These are phyloP conservation scores for Euwallacea similis DNA, from an alignment of 1,140 invertebrate genomes.

Conservation along the genomic window DNA sequence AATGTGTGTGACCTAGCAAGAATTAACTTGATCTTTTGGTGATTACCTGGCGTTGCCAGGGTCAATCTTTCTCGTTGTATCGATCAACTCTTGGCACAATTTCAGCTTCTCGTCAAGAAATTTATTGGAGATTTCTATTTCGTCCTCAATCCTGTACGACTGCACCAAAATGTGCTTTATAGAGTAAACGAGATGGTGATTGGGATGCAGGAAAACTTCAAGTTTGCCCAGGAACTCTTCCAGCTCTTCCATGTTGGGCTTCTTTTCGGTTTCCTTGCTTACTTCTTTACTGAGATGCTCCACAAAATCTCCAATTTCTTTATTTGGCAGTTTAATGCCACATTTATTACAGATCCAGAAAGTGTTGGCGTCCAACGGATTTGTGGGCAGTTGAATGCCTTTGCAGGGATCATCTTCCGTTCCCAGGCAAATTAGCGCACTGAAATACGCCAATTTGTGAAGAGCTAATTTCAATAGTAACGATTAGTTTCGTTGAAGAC, in stretches of 20 bases:
- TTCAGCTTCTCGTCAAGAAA: slow-evolving; percentile 64
- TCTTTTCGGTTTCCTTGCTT: slow-evolving; percentile 58
- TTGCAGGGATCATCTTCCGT: slow-evolving; percentile 49
- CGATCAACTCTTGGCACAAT: slow-evolving; percentile 68
- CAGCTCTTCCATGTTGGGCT: slow-evolving; percentile 55
- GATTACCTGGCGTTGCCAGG: slow-evolving; percentile 61
- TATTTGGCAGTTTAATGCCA: slow-evolving; percentile 57
- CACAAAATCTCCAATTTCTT: slow-evolving; percentile 63
- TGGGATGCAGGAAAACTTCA: slow-evolving; percentile 66
- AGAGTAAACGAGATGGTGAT: slow-evolving; percentile 66
- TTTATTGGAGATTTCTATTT: slow-evolving; percentile 47
- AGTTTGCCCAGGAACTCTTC: slow-evolving; percentile 68
- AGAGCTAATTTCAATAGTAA: neutral
- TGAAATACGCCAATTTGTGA: slow-evolving; percentile 7
- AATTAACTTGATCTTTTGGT: neutral
- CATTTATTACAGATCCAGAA: slow-evolving; percentile 68
- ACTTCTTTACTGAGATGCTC: slow-evolving; percentile 64
- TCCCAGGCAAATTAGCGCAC: slow-evolving; percentile 65
- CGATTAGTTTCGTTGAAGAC: neutral
- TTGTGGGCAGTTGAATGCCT: slow-evolving; percentile 59
- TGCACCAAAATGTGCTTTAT: slow-evolving; percentile 68
- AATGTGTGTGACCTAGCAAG: neutral
- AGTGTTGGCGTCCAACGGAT: slow-evolving; percentile 62
- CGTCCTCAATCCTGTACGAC: slow-evolving; percentile 61
- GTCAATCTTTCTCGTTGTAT: slow-evolving; percentile 66